These are phyloP conservation scores for Brachionus calyciflorus DNA, from an alignment of 1,140 invertebrate species.

Conservation along the genomic window DNA sequence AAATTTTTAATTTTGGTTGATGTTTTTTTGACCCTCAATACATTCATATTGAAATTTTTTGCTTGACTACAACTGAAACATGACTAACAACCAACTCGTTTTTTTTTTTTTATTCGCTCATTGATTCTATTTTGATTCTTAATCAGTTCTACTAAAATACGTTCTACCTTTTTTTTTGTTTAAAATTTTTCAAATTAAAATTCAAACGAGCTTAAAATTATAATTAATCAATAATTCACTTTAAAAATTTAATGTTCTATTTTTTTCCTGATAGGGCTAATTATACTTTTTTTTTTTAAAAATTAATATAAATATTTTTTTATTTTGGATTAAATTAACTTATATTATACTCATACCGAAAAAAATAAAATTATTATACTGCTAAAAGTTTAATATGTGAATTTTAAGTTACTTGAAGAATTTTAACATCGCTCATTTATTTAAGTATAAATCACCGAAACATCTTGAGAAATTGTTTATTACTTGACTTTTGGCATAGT, in stretches of 20 bases:
- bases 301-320: no score
- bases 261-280: not conserved
- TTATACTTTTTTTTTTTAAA: not conserved
- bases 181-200: not conserved
- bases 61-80: slow-evolving; percentile 36
- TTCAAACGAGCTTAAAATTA: slow-evolving; percentile 34
- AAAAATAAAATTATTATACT: no score
- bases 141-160: not conserved
- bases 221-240: slow-evolving; percentile 30
- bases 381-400: no score
- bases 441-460: no score
- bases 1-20: slow-evolving; percentile 14
- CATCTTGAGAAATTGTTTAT: no score
- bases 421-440: no score
- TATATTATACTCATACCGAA: no score
- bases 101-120: no score
- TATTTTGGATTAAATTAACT: no score
- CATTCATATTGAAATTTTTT: not conserved
- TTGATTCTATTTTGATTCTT: not conserved
- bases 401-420: no score
- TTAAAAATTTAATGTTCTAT: slow-evolving; percentile 23
- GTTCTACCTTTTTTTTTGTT: slow-evolving; percentile 3
- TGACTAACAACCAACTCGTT: slow-evolving; percentile 16
- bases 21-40: slow-evolving; percentile 22
- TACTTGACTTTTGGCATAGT: no score